These are phyloP conservation scores for Creontiades dilutus DNA, from an alignment of 2,888 invertebrate genomes.

Conservation along the genomic window DNA sequence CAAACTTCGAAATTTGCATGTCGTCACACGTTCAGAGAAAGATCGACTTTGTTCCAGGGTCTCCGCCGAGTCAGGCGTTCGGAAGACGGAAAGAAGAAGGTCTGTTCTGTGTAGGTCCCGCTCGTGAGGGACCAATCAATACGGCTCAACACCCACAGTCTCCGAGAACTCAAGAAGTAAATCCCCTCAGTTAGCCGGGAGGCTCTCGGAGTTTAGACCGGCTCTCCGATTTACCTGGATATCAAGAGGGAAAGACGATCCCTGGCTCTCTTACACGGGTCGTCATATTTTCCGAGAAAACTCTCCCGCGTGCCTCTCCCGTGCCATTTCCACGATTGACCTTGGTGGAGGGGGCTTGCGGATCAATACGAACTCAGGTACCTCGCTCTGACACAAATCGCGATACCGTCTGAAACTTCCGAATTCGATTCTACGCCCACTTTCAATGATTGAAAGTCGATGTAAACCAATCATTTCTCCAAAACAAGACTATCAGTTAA, in stretches of 20 bases:
- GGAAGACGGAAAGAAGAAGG: constrained; percentile 31
- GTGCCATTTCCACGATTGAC: constrained; percentile 56
- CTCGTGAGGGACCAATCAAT: constrained; percentile 54
- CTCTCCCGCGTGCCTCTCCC: constrained; percentile 26
- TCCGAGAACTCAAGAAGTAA: constrained; percentile 11
- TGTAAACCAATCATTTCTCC: too few species aligned
- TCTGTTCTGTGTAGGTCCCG: neutral
- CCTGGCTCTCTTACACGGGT: neutral
- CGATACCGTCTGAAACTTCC: too few species aligned
- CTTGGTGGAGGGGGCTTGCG: constrained; percentile 61
- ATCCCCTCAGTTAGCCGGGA: too few species aligned
- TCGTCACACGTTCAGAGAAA: neutral
- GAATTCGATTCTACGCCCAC: too few species aligned
- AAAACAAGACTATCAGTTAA: too few species aligned
- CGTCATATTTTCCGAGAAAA: constrained; percentile 23
- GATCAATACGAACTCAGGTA: constrained; percentile 55
- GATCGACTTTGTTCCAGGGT: neutral
- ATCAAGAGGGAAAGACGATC: neutral
- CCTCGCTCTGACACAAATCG: too few species aligned
- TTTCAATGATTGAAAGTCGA: too few species aligned
- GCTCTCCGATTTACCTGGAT: neutral
- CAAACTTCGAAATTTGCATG: too few species aligned
- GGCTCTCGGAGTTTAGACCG: neutral
- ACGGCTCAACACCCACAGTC: constrained; percentile 3
- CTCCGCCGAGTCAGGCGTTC: neutral